These are phyloP conservation scores for Thyatira batis DNA, from an alignment of 2,888 invertebrate genomes.

Conservation along the genomic window DNA sequence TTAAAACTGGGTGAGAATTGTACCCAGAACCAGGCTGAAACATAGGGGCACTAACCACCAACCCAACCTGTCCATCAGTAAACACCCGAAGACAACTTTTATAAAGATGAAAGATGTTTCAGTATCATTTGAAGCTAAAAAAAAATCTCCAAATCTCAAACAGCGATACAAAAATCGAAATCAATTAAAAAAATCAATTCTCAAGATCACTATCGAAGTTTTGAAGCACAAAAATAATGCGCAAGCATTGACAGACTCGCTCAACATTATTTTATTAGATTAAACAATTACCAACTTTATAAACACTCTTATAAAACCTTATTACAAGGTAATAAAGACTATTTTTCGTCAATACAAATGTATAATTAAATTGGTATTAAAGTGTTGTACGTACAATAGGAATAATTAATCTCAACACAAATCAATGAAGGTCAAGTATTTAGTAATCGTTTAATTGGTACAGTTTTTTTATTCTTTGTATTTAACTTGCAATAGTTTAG, in stretches of 20 bases:
- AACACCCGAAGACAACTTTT: too few relatives aligned
- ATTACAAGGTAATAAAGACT: conserved; percentile 7
- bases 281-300: conserved; percentile 33
- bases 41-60: too few relatives aligned
- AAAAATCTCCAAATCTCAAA: too few relatives aligned
- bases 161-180: neutral
- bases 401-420: conserved; percentile 64
- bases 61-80: too few relatives aligned
- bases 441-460: conserved; percentile 61
- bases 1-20: too few relatives aligned
- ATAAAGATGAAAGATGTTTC: too few relatives aligned
- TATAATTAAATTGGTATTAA: conserved; percentile 13
- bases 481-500: conserved; percentile 1
- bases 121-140: too few relatives aligned
- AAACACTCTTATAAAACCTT: neutral
- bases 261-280: conserved; percentile 48
- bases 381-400: conserved; percentile 55
- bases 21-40: too few relatives aligned
- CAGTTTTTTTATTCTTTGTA: conserved; percentile 38
- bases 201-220: neutral
- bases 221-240: conserved; percentile 29
- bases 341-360: conserved; percentile 9
- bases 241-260: conserved; percentile 39
- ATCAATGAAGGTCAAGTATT: conserved; percentile 50
- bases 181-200: neutral